Evolutionary conservation across 2,797 vertebrate species (phyloP).

Genomic region (Pogoniulus pusillus): DNA sequence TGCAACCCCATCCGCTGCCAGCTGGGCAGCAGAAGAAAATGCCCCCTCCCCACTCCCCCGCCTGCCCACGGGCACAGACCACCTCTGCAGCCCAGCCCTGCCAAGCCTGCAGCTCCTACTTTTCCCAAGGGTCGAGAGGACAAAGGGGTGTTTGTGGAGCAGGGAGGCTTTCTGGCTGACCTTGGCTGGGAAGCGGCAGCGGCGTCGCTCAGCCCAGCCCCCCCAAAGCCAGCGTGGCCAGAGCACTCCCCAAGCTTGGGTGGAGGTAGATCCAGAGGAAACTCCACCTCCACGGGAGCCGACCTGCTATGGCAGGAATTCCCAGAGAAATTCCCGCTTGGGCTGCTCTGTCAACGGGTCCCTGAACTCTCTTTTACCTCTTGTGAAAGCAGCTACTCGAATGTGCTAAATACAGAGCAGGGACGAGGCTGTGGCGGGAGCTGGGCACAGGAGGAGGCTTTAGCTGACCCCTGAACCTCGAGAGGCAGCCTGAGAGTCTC

Average conservation of each 20-base stretch:
- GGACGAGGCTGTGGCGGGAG: not conserved
- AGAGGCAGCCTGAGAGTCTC: not conserved
- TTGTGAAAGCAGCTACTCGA: constrained; percentile 41
- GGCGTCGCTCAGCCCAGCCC: constrained; percentile 45
- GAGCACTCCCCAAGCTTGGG: constrained; percentile 46
- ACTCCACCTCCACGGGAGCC: constrained; percentile 79
- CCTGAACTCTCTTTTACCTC: constrained; percentile 60
- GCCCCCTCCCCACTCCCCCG: not conserved
- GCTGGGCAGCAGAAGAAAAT: not conserved
- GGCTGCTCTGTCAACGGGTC: constrained; percentile 45
- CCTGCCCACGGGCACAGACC: accelerated
- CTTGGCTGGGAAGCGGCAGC: constrained; percentile 15
- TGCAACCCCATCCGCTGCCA: accelerated
- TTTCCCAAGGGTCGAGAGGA: constrained; percentile 46
- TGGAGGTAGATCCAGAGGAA: constrained; percentile 76
- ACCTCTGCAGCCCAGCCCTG: not conserved
- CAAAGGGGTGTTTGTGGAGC: not conserved
- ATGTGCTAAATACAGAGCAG: constrained; percentile 52
- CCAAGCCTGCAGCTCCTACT: not conserved
- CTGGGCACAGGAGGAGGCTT: not conserved
- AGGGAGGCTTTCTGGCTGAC: constrained; percentile 30
- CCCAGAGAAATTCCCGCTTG: constrained; percentile 68
- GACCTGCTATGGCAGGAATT: constrained; percentile 75
- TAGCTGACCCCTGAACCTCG: not conserved
- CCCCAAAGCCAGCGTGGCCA: not conserved